These are phyloP conservation scores for Martes martes DNA, from an alignment of 2,113 vertebrate species.

Conservation along the genomic window DNA sequence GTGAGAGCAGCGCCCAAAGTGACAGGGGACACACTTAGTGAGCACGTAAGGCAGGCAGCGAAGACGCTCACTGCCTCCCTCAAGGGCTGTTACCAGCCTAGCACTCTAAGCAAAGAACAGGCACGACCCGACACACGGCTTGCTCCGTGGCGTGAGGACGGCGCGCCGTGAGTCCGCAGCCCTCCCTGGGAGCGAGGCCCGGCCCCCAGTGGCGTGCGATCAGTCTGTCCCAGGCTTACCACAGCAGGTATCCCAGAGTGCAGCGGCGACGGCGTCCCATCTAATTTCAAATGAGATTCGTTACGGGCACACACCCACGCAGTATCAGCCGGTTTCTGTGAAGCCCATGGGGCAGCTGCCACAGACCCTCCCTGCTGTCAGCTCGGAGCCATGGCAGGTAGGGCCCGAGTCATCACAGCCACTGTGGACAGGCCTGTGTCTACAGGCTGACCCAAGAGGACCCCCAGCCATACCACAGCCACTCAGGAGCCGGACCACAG, in stretches of 20 bases:
- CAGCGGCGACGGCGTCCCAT: conserved; percentile 38
- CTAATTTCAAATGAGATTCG: neutral
- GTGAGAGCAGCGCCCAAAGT: accelerated
- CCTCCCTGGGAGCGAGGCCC: neutral
- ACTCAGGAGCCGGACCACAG: neutral
- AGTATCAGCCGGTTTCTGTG: accelerated
- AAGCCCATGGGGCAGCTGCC: neutral
- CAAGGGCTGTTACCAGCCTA: accelerated
- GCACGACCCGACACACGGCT: neutral
- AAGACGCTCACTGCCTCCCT: neutral
- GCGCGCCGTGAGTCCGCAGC: neutral
- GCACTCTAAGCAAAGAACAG: neutral
- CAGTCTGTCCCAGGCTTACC: conserved; percentile 68
- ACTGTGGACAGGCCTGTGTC: neutral
- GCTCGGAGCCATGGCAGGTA: neutral
- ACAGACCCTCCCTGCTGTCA: neutral
- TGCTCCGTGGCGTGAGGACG: accelerated
- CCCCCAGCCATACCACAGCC: no score
- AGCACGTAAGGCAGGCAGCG: accelerated
- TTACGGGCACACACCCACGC: neutral
- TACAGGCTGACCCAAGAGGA: neutral
- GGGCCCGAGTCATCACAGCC: neutral
- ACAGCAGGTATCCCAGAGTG: conserved; percentile 59
- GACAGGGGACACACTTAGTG: no score
- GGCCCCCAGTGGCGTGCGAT: conserved; percentile 6